A percentile compares a stretch with the other conserved stretches of the same genome.
Evolutionary conservation across 1,140 invertebrate genomes (phyloP).

Genomic region (Caenorhabditis brenneri): DNA sequence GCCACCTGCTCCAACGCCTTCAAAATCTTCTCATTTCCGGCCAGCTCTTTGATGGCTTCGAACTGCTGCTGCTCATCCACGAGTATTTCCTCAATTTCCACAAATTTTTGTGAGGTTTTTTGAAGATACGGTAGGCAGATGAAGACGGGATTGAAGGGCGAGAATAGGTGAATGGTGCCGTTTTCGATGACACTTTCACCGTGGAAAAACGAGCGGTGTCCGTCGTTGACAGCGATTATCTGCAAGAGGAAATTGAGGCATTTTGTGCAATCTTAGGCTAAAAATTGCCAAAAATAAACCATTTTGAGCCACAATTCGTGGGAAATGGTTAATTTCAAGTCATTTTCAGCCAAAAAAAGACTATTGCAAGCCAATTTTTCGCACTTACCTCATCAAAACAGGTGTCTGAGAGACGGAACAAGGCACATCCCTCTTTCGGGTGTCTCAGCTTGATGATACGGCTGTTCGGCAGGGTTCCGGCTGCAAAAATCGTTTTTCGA

Average conservation of each 20-base stretch:
- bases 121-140: conserved; percentile 36
- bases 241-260: neutral
- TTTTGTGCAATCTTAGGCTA: neutral
- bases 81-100: conserved; percentile 46
- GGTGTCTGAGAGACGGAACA: neutral
- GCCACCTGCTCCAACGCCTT: neutral
- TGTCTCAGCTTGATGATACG: neutral
- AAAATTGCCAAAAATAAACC: neutral
- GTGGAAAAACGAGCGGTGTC: conserved; percentile 39
- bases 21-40: neutral
- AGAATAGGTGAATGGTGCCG: conserved; percentile 1
- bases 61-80: conserved; percentile 31
- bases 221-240: conserved; percentile 15
- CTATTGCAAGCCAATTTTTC: neutral
- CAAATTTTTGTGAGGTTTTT: neutral
- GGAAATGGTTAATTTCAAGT: too few species aligned
- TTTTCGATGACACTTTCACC: conserved; percentile 35
- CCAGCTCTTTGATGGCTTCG: neutral
- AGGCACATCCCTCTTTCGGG: conserved; percentile 4
- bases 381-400: neutral
- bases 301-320: too few species aligned
- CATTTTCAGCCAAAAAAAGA: too few species aligned
- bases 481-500: neutral
- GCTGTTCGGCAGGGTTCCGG: neutral
- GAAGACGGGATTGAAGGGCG: conserved; percentile 45